Evolutionary conservation across 2,797 vertebrate genomes (phyloP).

Genomic region (Amazonetta brasiliensis): DNA sequence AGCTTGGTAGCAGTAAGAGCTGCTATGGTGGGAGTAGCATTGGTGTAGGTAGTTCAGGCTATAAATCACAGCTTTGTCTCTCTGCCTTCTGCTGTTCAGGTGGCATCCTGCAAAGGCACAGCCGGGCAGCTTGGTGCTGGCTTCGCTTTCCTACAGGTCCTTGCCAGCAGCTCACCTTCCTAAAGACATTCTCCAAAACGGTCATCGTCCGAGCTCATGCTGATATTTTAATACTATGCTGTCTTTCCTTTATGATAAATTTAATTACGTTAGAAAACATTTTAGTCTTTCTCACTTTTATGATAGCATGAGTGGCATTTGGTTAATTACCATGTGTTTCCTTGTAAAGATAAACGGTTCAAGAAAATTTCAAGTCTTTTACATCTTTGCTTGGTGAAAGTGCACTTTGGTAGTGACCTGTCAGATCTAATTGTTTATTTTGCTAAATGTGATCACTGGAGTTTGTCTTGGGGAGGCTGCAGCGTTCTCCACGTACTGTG

Average conservation of each 20-base stretch:
- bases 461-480: not conserved
- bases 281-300: not conserved
- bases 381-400: not conserved
- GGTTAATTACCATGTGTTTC: not conserved
- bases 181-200: not conserved
- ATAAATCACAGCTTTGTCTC: not conserved
- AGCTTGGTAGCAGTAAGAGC: not conserved
- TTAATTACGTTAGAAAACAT: not conserved
- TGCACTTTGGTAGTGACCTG: not conserved
- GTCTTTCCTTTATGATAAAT: not conserved
- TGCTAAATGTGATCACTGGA: not conserved
- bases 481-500: rapidly evolving
- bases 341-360: not conserved
- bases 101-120: not conserved
- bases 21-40: not conserved
- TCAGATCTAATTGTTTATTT: not conserved
- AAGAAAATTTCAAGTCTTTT: not conserved
- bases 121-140: not conserved
- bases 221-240: not conserved
- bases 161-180: not conserved
- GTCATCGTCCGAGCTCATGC: rapidly evolving
- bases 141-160: not conserved
- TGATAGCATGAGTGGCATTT: not conserved
- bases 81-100: not conserved
- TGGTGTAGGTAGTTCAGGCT: not conserved